These are phyloP conservation scores for Ochropleura leucogaster DNA, from an alignment of 2,888 invertebrate species.

Conservation along the genomic window DNA sequence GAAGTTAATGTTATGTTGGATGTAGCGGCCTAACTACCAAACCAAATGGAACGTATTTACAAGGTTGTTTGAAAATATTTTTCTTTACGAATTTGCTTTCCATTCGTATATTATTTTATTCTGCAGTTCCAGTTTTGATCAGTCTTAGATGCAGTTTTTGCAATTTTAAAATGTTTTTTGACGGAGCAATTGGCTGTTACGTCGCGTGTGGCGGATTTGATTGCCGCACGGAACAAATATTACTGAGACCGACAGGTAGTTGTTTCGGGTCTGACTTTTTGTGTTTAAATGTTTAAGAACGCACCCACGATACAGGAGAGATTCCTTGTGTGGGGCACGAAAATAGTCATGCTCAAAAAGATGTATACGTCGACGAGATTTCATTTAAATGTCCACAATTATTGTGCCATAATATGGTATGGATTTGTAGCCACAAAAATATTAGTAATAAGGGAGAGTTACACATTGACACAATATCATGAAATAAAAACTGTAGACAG, in stretches of 20 bases:
- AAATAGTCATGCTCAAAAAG: neutral
- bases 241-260: no score
- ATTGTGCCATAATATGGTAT: neutral
- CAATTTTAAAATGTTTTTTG: slow-evolving; percentile 23
- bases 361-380: neutral
- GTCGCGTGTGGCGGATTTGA: no score
- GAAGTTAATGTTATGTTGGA: neutral
- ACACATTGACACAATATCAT: neutral
- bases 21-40: neutral
- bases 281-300: no score
- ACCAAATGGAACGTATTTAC: neutral
- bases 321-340: no score
- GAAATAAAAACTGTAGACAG: neutral
- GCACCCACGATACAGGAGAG: no score
- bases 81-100: neutral
- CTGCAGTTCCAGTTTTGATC: neutral
- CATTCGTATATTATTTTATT: neutral
- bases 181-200: no score
- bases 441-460: neutral
- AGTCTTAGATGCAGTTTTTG: neutral
- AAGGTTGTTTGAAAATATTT: neutral
- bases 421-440: neutral
- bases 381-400: neutral
- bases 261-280: no score
- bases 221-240: no score